Percentiles rank a stretch among this genome's conserved stretches.
These are phyloP conservation scores for Thunnus thynnus DNA, from an alignment of 2,113 vertebrate species.

Conservation along the genomic window DNA sequence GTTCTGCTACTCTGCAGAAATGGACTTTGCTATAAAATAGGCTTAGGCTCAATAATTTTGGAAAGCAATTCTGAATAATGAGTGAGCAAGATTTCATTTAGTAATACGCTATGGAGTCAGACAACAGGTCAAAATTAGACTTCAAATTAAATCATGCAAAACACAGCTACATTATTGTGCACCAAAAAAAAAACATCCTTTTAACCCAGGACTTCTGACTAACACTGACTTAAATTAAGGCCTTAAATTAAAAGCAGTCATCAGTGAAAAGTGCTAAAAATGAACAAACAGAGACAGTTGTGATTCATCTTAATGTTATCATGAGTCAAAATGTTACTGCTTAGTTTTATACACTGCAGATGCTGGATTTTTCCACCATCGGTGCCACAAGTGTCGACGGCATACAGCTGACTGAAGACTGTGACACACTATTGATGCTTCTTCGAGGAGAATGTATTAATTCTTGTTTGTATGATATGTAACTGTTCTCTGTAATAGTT, in stretches of 20 bases:
- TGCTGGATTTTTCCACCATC: neutral
- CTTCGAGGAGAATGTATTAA: neutral
- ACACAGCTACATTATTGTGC: no score
- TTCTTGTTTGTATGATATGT: neutral
- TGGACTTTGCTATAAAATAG: no score
- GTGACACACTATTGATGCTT: neutral
- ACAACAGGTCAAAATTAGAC: no score
- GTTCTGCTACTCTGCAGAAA: no score
- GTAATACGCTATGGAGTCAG: no score
- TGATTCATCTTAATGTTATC: constrained; percentile 38
- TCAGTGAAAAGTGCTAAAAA: constrained; percentile 19
- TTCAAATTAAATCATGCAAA: no score
- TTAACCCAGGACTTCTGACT: no score
- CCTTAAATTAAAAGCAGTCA: constrained; percentile 21
- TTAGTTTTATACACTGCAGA: neutral
- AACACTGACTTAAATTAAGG: constrained; percentile 3
- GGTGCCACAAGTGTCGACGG: neutral
- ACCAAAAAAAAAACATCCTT: no score
- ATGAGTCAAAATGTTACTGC: neutral
- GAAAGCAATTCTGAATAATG: no score
- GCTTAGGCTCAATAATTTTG: no score
- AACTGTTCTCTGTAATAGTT: neutral
- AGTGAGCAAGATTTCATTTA: no score
- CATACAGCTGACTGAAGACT: neutral
- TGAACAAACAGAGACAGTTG: constrained; percentile 16